Conservation (phyloP, 2,113 vertebrate genomes). For the Eurystomus gularis region DNA sequence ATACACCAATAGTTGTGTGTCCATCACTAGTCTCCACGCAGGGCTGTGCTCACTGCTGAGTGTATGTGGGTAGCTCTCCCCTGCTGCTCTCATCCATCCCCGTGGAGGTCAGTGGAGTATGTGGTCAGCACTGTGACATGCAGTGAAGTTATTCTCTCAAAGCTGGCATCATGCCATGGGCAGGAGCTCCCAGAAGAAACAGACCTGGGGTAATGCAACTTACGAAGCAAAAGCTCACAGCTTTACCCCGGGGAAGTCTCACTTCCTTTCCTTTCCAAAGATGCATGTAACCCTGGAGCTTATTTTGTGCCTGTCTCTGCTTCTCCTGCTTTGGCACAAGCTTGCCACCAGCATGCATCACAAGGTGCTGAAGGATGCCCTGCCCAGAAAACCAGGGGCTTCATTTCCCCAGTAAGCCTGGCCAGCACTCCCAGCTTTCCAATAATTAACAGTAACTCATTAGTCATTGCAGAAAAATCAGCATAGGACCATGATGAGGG, state of each 20-base stretch:
- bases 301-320: not conserved
- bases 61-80: no score
- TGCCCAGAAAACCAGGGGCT: not conserved
- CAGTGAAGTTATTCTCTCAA: not conserved
- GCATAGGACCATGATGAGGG: accelerated
- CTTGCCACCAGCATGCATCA: not conserved
- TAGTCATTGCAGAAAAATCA: not conserved
- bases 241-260: not conserved
- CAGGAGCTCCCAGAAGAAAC: not conserved
- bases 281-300: accelerated
- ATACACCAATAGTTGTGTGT: accelerated
- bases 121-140: not conserved
- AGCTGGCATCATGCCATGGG: accelerated
- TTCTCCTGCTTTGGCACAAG: not conserved
- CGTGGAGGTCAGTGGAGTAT: not conserved
- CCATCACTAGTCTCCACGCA: not conserved
- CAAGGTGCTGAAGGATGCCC: not conserved
- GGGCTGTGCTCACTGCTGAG: not conserved
- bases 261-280: not conserved
- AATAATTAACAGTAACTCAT: not conserved
- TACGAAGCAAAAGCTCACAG: not conserved
- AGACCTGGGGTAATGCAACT: not conserved
- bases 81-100: not conserved
- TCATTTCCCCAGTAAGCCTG: not conserved
- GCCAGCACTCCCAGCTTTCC: not conserved